Conservation (phyloP, 37 sponge, comb jelly and placozoan genomes). For the Aplysina aerophoba region DNA sequence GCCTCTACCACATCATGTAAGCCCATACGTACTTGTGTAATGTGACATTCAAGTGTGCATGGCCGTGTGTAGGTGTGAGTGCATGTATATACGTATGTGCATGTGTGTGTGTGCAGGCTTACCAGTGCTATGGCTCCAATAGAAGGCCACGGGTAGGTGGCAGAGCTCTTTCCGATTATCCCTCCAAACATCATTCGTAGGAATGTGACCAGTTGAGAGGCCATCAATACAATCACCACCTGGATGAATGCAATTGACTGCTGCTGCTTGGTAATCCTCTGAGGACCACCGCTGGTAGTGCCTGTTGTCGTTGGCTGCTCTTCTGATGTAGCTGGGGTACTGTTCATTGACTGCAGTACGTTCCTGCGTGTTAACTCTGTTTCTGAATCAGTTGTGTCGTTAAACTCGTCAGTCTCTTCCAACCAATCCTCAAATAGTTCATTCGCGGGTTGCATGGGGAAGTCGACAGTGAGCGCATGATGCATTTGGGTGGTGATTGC, state of each 20-base stretch:
- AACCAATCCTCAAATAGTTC: no score
- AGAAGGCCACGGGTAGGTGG: slow-evolving; percentile 79
- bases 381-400: not conserved
- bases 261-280: not conserved
- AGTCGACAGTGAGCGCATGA: no score
- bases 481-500: slow-evolving; percentile 34
- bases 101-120: slow-evolving; percentile 8
- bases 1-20: no score
- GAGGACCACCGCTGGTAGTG: no score
- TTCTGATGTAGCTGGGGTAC: no score
- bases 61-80: no score
- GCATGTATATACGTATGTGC: no score
- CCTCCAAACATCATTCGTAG: slow-evolving; percentile 64
- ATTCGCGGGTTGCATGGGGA: not conserved
- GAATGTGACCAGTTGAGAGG: slow-evolving; percentile 68
- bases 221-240: slow-evolving; percentile 67
- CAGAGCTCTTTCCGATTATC: slow-evolving; percentile 60
- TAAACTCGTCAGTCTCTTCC: no score
- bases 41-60: no score
- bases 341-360: not conserved
- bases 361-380: not conserved
- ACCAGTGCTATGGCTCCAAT: slow-evolving; percentile 48
- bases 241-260: slow-evolving; percentile 29
- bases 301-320: no score
- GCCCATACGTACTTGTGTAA: no score